A percentile compares a stretch with the other conserved stretches of the same genome.
These are phyloP conservation scores for Cinara cedri DNA, from an alignment of 2,888 invertebrate genomes.

Conservation along the genomic window DNA sequence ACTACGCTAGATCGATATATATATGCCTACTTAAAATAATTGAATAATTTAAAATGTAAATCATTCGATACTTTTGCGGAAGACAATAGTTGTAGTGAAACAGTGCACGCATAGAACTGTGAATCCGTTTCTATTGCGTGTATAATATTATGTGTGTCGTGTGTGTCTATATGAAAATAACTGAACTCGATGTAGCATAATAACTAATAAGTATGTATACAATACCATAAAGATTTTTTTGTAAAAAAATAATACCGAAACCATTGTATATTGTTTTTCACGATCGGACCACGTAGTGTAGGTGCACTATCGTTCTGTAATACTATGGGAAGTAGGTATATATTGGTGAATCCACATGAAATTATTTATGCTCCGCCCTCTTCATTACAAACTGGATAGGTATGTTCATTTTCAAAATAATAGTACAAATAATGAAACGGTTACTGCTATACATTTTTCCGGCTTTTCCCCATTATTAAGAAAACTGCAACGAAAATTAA, in stretches of 20 bases:
- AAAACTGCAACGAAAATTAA: too few relatives aligned
- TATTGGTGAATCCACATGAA: not conserved
- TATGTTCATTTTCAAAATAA: too few relatives aligned
- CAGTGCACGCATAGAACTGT: not conserved
- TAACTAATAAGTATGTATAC: too few relatives aligned
- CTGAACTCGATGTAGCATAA: not conserved
- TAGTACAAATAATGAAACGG: too few relatives aligned
- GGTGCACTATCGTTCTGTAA: not conserved
- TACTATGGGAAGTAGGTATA: not conserved
- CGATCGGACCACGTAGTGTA: not conserved
- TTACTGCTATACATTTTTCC: too few relatives aligned
- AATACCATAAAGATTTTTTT: too few relatives aligned
- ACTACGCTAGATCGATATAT: too few relatives aligned
- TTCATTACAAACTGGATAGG: too few relatives aligned
- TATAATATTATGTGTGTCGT: not conserved
- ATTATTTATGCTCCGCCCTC: too few relatives aligned
- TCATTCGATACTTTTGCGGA: not conserved
- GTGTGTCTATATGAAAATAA: not conserved
- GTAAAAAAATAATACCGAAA: too few relatives aligned
- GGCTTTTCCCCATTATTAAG: too few relatives aligned
- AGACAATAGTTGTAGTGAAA: not conserved
- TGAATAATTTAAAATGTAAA: conserved; percentile 19
- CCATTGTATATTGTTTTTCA: not conserved
- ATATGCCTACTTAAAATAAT: not conserved
- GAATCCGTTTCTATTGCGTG: not conserved